Base-by-base conservation (phyloP, 2,113 vertebrate genomes). In the Lethenteron reissneri region DNA sequence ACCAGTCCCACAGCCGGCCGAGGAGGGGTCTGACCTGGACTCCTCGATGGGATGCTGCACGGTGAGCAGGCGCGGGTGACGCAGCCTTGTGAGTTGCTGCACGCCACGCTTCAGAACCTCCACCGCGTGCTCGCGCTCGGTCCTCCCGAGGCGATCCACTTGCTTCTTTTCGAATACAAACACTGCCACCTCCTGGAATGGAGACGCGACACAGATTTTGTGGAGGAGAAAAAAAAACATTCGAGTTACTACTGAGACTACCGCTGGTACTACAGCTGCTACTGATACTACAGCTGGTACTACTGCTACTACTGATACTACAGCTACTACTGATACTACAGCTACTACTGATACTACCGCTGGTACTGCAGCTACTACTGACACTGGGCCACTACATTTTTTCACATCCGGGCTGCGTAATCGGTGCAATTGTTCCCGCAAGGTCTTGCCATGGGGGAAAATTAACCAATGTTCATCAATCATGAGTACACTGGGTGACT, bases 101-200 rank as follows among this genome's bases (percentile, higher is more conserved):
- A 96, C 90, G 21, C 94, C 94, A 80, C 80, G 81, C 79, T 95
- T 97, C 72, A 99, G 79, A 5, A 85, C 89, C 76, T 99, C 92
- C 2, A 94, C 80, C 71, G 95, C 92, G 77, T 95, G 92, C 82
- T 99, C 94, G 78, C 95, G 97, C 72, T 99, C 94, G 82, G 88
- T 96, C 80, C 95, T 97, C 81, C 95, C 91, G 76, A 90, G 90
- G 76, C 88, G 90, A 72, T 99, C 94, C 72, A 94, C 83, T 73
- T 87, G 76, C 78, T 96, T 99, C 83, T 96, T 99, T 78, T 99
- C 94, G 80, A 99, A 97, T 72, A 99, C 94, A 81, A 99, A 99
- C 77, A 96, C 94, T 70, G 92, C 91, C 70, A 99, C 92, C 81
- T 99, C 94, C 94, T 99, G 75, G 19, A 79, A 73, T 4, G 2